Percentiles rank a stretch among this genome's conserved stretches.
These are phyloP conservation scores for Dysmachus trigonus DNA, from an alignment of 2,888 invertebrate genomes.

Conservation along the genomic window DNA sequence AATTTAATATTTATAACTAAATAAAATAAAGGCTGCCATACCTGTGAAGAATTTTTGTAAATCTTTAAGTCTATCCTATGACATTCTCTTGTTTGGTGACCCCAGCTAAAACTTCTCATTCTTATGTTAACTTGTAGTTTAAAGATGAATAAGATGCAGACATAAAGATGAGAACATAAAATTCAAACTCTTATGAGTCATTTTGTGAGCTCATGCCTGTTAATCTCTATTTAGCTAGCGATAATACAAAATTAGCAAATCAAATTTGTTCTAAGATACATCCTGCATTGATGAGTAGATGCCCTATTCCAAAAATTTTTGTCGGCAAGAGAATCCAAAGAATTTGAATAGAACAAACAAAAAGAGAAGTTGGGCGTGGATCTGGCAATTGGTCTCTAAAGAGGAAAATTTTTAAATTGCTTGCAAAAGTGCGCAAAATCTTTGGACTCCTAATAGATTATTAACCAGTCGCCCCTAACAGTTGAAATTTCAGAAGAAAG, in stretches of 20 bases:
- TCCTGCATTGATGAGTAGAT: background rate
- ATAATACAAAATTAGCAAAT: background rate
- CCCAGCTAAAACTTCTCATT: no score
- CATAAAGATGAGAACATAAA: no score
- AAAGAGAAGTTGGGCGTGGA: background rate
- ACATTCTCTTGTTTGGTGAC: no score
- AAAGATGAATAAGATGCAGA: no score
- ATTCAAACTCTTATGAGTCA: no score
- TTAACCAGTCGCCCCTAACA: background rate
- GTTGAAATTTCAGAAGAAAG: background rate
- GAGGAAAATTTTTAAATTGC: background rate
- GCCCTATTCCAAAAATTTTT: background rate
- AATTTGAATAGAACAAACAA: background rate
- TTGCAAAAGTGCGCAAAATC: background rate
- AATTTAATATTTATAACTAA: no score
- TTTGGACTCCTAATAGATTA: background rate
- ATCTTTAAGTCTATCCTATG: no score
- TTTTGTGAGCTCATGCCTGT: no score
- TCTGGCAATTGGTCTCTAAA: background rate
- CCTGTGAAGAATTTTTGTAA: no score
- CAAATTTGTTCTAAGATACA: background rate
- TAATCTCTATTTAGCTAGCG: background rate
- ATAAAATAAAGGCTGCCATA: no score
- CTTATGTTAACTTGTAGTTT: no score
- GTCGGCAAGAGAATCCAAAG: background rate